Evolutionary conservation across 2,797 vertebrate genomes (phyloP), one percentile per base, ranked within the genome.

Genomic region (Hyperoplus lanceolatus): DNA sequence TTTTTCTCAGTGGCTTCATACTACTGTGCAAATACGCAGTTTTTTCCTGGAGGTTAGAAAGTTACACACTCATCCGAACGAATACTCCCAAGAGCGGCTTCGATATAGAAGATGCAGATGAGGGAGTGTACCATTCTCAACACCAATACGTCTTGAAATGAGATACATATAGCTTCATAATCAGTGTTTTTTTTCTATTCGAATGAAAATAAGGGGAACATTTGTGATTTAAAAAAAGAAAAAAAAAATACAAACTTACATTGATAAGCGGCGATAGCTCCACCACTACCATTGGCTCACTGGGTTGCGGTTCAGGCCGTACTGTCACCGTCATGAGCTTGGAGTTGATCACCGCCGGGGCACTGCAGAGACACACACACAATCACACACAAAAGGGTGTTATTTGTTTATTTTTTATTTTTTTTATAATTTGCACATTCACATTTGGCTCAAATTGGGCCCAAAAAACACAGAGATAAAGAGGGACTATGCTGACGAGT

Each of bases 301-400:
- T 90, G n/a, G 96, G 96, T 77, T 96, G 96, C 2, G 97, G 97
- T 7, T 96, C 96, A 0, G 98, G 98, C 63, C 97, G 96, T 58
- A 99, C 96, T 0, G 97, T 99, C 91, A 99, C 97, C 0, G 96
- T 97, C 91, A 99, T 94, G 87, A 99, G 97, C 92, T 97, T 97
- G 68, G 98, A 99, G 85, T 96, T 97, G 90, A 99, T 95, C 0
- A 97, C 96, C 54, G 96, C 90, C 0, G 97, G 97, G 66, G 95
- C 91, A 91, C 97, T 98, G 90, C 8, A 66, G 58, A 73, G 49
- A 83, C 12, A 55, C 51, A 21, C 57, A 80, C 57, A 80, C 55
- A 73, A 7, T 54, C 0, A 39, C 8, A 71, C 39, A 78, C 14
- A 71, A 48, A 62, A 18, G 1, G 29, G 29, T 29, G 29, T 29